Conservation (phyloP, 2,888 invertebrate genomes). For the Eustalomyia histrio region DNA sequence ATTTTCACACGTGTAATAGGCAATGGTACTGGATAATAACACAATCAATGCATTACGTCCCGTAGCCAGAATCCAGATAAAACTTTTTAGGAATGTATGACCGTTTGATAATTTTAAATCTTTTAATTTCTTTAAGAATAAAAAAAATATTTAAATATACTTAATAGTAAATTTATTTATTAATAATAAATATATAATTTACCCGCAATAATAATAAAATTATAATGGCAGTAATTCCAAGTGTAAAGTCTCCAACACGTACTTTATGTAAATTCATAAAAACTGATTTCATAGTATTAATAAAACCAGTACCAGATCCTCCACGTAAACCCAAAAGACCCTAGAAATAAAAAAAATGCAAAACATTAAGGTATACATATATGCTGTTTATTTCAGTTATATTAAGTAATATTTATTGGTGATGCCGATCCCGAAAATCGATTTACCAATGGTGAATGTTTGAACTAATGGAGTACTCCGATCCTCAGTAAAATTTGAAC, state of each 20-base stretch:
- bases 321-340: constrained; percentile 87
- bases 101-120: constrained; percentile 51
- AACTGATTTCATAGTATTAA: constrained; percentile 87
- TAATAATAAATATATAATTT: too few species aligned
- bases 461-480: too few species aligned
- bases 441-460: too few species aligned
- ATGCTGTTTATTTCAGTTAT: too few species aligned
- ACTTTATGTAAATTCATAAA: constrained; percentile 85
- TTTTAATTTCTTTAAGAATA: constrained; percentile 57
- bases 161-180: too few species aligned
- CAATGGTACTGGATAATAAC: constrained; percentile 82
- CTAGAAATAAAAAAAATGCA: constrained; percentile 64
- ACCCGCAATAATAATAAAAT: constrained; percentile 88
- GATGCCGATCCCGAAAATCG: too few species aligned
- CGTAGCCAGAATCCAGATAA: constrained; percentile 88
- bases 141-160: too few species aligned
- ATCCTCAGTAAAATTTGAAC: too few species aligned
- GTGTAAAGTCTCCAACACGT: constrained; percentile 84
- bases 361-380: too few species aligned
- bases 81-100: constrained; percentile 80
- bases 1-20: constrained; percentile 81
- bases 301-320: constrained; percentile 85
- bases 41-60: constrained; percentile 92
- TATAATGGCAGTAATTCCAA: constrained; percentile 87
- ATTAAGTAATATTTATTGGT: too few species aligned